Evolutionary conservation across 2,113 vertebrate genomes (phyloP), one percentile per base, ranked within the genome.

Genomic region (Nerophis lumbriciformis): DNA sequence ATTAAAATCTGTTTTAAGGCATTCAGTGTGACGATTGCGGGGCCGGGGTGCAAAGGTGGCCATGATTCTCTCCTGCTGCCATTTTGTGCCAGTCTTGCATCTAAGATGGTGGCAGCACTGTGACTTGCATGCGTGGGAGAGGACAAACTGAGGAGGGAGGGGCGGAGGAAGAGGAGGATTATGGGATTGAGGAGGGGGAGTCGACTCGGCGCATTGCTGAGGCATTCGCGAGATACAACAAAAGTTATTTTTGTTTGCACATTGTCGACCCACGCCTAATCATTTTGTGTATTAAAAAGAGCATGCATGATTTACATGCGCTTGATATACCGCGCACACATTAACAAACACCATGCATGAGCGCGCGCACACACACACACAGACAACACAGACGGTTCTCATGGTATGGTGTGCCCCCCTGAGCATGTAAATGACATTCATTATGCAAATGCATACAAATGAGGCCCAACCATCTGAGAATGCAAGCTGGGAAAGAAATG

Each of bases 381-480:
- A 82, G 70, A 67, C 76, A 80, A 77, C 82, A 75, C 68, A 75
- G 80, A 42, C 70, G 73, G 89, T 92, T 92, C 92, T 92, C 92
- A 92, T 92, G 92, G 89, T 91, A 91, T 89, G 85, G 91, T 89
- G 90, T 90, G 92, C 92, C 92, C 92, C 93, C 89, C 39, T 28
- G 88, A 92, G 94, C 94, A 97, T 97, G 93, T 91, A 95, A 96
- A 97, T 95, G 88, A 94, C 92, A 88, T 92, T 91, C 92, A 94
- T 95, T 96, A 97, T 97, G 94, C 93, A 96, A 94, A 97, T 96
- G 66, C 85, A 95, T 94, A 94, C 93, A 96, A 96, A 96, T 95
- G 84, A 93, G 91, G 90, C 86, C 90, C 93, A 93, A 93, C 92
- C 92, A 94, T 93, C 92, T 92, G 92, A 93, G 79, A 87, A 89